Conservation (phyloP, 1,140 invertebrate genomes). For the Arctopsyche grandis region DNA sequence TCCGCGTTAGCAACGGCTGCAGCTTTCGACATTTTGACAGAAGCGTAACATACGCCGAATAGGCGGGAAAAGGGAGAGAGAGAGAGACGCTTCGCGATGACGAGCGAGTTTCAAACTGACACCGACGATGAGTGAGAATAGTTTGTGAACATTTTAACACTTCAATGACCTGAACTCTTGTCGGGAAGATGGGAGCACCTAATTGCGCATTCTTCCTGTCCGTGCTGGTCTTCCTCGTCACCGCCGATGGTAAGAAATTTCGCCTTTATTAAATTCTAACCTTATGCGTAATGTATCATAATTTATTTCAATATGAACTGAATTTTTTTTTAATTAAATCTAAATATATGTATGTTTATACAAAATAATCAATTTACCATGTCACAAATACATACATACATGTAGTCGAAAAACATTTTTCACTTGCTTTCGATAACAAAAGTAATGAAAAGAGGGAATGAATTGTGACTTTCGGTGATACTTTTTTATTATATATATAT, state of each 20-base stretch:
- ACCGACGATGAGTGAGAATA: constrained; percentile 16
- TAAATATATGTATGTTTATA: not conserved
- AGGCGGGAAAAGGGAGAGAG: not conserved
- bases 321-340: not conserved
- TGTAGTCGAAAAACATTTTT: too few species aligned
- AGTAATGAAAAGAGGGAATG: too few species aligned
- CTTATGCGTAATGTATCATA: too few species aligned
- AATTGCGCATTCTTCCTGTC: constrained; percentile 49
- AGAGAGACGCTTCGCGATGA: too few species aligned
- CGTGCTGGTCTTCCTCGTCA: constrained; percentile 47
- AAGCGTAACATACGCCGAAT: not conserved
- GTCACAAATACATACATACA: too few species aligned
- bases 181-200: constrained; percentile 43
- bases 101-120: not conserved
- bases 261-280: constrained; percentile 20
- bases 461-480: too few species aligned
- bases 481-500: too few species aligned
- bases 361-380: too few species aligned
- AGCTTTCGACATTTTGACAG: not conserved
- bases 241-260: constrained; percentile 47
- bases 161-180: constrained; percentile 14
- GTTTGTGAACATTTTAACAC: constrained; percentile 31
- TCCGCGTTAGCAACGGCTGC: not conserved
- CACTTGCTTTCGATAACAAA: too few species aligned
- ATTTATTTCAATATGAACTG: not conserved